These are phyloP conservation scores for Rhysida immarginata DNA, from an alignment of 1,140 invertebrate species.

Conservation along the genomic window DNA sequence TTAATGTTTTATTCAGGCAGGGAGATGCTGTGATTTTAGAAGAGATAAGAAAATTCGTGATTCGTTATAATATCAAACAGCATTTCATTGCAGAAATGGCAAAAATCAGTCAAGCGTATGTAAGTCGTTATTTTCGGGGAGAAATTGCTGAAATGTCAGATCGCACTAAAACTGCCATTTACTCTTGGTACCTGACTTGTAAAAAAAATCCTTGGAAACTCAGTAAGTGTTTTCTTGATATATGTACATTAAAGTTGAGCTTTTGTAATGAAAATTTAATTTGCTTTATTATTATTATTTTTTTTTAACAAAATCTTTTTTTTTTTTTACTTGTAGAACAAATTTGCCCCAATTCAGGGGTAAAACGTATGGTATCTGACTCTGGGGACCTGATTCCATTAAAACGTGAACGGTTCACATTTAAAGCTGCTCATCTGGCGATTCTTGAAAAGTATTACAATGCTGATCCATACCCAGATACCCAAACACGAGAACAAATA, in stretches of 20 bases:
- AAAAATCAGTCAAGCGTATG: constrained; percentile 28
- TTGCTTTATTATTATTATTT: not conserved
- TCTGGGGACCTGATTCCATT: constrained; percentile 20
- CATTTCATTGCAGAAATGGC: constrained; percentile 28
- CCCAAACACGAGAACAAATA: constrained; percentile 28
- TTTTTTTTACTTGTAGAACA: constrained; percentile 13
- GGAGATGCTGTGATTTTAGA: constrained; percentile 23
- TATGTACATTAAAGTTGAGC: too few relatives aligned
- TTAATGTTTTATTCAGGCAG: constrained; percentile 18
- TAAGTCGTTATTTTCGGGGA: constrained; percentile 27
- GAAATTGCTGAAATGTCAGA: constrained; percentile 28
- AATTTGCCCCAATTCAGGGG: constrained; percentile 19
- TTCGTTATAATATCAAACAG: constrained; percentile 26
- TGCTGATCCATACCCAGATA: constrained; percentile 29
- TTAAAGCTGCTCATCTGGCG: constrained; percentile 28
- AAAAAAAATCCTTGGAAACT: constrained; percentile 20
- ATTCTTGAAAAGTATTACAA: constrained; percentile 29
- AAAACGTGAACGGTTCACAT: constrained; percentile 29
- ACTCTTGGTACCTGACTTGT: constrained; percentile 26
- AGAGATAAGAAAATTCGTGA: constrained; percentile 26
- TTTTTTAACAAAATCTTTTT: constrained; percentile 5
- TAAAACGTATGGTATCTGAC: constrained; percentile 20
- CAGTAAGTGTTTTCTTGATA: constrained; percentile 14
- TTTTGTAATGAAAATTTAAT: not conserved
- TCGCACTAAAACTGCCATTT: constrained; percentile 24